A percentile compares a stretch with the other conserved stretches of the same genome.
These are phyloP conservation scores for Lasiurus cinereus DNA, from an alignment of 2,113 vertebrate genomes.

Conservation along the genomic window DNA sequence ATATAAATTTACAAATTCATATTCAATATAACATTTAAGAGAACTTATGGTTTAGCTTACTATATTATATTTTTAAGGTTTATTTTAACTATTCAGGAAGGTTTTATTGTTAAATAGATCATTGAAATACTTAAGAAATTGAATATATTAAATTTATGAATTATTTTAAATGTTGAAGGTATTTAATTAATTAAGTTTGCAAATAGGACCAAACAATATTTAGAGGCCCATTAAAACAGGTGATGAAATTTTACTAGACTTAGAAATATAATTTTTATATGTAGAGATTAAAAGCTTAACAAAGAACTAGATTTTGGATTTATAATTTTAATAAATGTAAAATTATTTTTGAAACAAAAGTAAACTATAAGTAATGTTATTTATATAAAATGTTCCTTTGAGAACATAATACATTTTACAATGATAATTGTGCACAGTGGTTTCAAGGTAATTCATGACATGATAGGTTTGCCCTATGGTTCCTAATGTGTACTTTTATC, in stretches of 20 bases:
- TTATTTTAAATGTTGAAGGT: no score
- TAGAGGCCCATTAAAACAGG: constrained; percentile 37
- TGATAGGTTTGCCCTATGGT: not conserved
- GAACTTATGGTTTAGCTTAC: no score
- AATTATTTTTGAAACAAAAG: constrained; percentile 68
- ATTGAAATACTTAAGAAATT: no score
- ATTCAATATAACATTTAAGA: no score
- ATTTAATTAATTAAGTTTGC: no score
- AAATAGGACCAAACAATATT: constrained; percentile 44
- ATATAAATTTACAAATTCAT: constrained; percentile 12
- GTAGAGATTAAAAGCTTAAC: constrained; percentile 55
- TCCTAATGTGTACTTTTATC: not conserved
- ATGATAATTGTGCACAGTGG: constrained; percentile 5
- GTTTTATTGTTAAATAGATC: no score
- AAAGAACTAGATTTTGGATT: constrained; percentile 47
- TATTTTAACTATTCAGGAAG: no score
- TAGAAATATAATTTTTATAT: constrained; percentile 71
- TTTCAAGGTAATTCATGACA: not conserved
- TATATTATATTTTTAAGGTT: no score
- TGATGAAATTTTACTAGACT: constrained; percentile 58
- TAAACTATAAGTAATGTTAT: constrained; percentile 55
- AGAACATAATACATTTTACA: constrained; percentile 52
- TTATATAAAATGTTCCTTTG: constrained; percentile 14
- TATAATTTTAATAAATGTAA: constrained; percentile 71
- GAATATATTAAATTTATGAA: no score